phyloP scores from a whole-genome alignment of 2,888 invertebrate species.

The Cosmorhoe ocellata region DNA sequence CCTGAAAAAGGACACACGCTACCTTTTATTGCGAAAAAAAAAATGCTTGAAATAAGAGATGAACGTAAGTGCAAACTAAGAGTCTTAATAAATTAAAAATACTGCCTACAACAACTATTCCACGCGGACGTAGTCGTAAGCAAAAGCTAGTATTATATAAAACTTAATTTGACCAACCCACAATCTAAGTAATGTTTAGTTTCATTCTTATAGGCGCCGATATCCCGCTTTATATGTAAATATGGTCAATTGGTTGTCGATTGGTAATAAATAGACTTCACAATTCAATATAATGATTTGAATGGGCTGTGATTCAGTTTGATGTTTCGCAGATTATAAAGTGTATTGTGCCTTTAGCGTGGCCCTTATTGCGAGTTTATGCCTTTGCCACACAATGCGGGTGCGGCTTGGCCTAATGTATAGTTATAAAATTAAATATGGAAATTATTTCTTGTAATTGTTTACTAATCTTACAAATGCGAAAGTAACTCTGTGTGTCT shows the following conservation, averaged over 20 bases:
- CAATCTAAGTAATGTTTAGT: neutral
- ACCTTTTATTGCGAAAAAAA: too few species aligned
- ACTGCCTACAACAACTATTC: too few species aligned
- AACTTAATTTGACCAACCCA: too few species aligned
- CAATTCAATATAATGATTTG: slow-evolving; percentile 51
- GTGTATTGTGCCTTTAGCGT: slow-evolving; percentile 28
- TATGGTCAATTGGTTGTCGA: slow-evolving; percentile 51
- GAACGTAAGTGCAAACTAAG: too few species aligned
- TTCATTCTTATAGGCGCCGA: neutral
- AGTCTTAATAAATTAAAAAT: too few species aligned
- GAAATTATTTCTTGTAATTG: too few species aligned
- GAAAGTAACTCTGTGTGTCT: too few species aligned
- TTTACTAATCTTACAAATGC: too few species aligned
- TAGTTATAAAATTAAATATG: neutral
- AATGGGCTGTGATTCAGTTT: slow-evolving; percentile 37
- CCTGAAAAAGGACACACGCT: too few species aligned
- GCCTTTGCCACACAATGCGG: slow-evolving; percentile 16
- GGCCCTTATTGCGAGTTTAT: slow-evolving; percentile 31
- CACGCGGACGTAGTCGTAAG: too few species aligned
- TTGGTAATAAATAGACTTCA: slow-evolving; percentile 54
- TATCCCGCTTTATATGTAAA: slow-evolving; percentile 10
- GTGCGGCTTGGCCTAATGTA: slow-evolving; percentile 7
- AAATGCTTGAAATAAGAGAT: too few species aligned
- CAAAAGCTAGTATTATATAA: too few species aligned
- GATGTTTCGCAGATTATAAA: slow-evolving; percentile 42